Percentiles rank a stretch among this genome's conserved stretches.
Evolutionary conservation across 2,797 vertebrate species (phyloP).

Genomic region (Lagothrix lagotricha): DNA sequence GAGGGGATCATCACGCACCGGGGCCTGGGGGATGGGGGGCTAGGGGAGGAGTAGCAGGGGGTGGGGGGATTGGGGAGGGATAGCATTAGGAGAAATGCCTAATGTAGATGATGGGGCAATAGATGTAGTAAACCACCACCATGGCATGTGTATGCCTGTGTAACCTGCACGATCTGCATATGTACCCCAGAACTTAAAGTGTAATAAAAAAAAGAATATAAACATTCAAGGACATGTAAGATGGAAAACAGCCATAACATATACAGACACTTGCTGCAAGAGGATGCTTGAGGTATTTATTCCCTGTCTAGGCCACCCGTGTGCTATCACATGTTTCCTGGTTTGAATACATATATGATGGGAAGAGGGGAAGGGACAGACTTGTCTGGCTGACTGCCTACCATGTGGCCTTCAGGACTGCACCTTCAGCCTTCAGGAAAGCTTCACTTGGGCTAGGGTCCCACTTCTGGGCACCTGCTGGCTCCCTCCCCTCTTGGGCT

Average conservation of each 20-base stretch:
- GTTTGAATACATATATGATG: conserved; percentile 79
- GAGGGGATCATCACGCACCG: too few species aligned
- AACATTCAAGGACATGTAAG: conserved; percentile 87
- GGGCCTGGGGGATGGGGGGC: too few species aligned
- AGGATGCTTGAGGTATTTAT: conserved; percentile 87
- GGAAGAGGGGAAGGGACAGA: neutral
- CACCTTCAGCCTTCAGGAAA: neutral
- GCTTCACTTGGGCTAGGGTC: neutral
- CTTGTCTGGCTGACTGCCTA: conserved; percentile 54
- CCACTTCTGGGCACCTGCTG: neutral
- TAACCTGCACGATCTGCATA: too few species aligned
- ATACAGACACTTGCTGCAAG: conserved; percentile 87
- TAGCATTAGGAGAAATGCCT: too few species aligned
- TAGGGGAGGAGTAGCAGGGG: too few species aligned
- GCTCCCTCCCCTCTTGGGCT: neutral
- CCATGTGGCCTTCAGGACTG: neutral
- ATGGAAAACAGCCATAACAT: conserved; percentile 88
- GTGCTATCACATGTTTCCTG: conserved; percentile 81
- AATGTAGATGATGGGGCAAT: too few species aligned
- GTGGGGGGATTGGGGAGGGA: too few species aligned
- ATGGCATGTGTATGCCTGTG: too few species aligned
- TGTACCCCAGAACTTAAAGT: too few species aligned
- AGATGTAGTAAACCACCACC: too few species aligned
- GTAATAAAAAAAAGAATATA: conserved; percentile 61
- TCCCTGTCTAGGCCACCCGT: conserved; percentile 84